A percentile compares a stretch with the other conserved stretches of the same genome.
Evolutionary conservation across 1,140 invertebrate genomes (phyloP).

Genomic region (Chironomus tepperi): DNA sequence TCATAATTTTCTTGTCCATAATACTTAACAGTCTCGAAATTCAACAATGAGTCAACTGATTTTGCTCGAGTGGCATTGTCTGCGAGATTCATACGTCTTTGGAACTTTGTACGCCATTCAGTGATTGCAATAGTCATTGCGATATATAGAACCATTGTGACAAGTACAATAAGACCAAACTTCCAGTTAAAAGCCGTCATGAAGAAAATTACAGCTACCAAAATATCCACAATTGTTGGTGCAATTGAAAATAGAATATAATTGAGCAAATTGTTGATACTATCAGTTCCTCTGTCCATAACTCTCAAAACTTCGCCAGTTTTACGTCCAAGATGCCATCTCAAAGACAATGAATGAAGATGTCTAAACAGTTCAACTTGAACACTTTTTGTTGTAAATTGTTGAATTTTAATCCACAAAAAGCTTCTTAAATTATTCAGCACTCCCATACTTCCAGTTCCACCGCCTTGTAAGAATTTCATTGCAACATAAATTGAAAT

Average conservation of each 20-base stretch:
- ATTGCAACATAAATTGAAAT: slow-evolving; percentile 78
- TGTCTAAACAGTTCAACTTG: slow-evolving; percentile 78
- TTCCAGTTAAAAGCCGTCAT: slow-evolving; percentile 78
- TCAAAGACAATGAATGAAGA: slow-evolving; percentile 73
- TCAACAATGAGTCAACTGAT: slow-evolving; percentile 92
- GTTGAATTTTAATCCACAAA: slow-evolving; percentile 91
- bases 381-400: slow-evolving; percentile 87
- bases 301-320: slow-evolving; percentile 90
- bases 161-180: slow-evolving; percentile 90
- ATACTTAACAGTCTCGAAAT: slow-evolving; percentile 98
- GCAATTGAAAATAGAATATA: slow-evolving; percentile 81
- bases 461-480: slow-evolving; percentile 89
- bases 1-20: slow-evolving; percentile 90
- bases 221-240: slow-evolving; percentile 86
- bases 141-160: slow-evolving; percentile 87
- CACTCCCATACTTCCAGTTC: slow-evolving; percentile 82
- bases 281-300: slow-evolving; percentile 92
- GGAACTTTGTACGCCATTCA: slow-evolving; percentile 93
- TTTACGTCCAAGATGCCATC: slow-evolving; percentile 88
- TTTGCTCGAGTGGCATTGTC: slow-evolving; percentile 87
- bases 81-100: slow-evolving; percentile 83
- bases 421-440: slow-evolving; percentile 85
- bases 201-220: slow-evolving; percentile 89
- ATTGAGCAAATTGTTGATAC: slow-evolving; percentile 85
- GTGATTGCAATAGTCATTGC: slow-evolving; percentile 76